phyloP scores from a whole-genome alignment of 2,888 invertebrate species.

The Synergus umbraculus region DNA sequence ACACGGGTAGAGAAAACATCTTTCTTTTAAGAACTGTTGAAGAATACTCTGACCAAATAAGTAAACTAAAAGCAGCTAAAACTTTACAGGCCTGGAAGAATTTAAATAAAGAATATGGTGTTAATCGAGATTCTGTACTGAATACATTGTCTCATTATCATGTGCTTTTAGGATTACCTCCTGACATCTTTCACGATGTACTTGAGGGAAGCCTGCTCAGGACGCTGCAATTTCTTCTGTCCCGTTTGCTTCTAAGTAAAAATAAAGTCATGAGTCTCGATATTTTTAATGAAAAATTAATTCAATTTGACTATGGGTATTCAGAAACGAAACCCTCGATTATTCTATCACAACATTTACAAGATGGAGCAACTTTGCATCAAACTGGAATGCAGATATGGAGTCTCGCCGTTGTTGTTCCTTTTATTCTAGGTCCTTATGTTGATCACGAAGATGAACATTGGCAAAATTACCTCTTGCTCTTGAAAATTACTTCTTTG shows the following conservation, averaged over 20 bases:
- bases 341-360: too few species aligned
- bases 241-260: not conserved
- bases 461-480: too few species aligned
- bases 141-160: conserved; percentile 26
- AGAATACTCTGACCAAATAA: not conserved
- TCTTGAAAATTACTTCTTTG: too few species aligned
- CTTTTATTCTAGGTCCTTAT: too few species aligned
- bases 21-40: not conserved
- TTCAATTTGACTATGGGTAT: too few species aligned
- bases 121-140: conserved; percentile 14
- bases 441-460: too few species aligned
- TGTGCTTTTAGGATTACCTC: too few species aligned
- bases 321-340: too few species aligned
- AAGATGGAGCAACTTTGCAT: too few species aligned
- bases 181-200: too few species aligned
- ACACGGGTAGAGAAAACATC: not conserved
- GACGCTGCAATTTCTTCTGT: conserved; percentile 8
- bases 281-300: too few species aligned
- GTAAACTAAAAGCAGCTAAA: not conserved
- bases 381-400: not conserved
- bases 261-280: conserved; percentile 16
- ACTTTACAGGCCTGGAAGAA: not conserved
- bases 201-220: not conserved
- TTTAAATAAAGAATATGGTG: conserved; percentile 19
- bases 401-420: too few species aligned